A percentile compares a stretch with the other conserved stretches of the same genome.
These are phyloP conservation scores for Dyspetes luteomarginatus DNA, from an alignment of 2,888 invertebrate species.

Conservation along the genomic window DNA sequence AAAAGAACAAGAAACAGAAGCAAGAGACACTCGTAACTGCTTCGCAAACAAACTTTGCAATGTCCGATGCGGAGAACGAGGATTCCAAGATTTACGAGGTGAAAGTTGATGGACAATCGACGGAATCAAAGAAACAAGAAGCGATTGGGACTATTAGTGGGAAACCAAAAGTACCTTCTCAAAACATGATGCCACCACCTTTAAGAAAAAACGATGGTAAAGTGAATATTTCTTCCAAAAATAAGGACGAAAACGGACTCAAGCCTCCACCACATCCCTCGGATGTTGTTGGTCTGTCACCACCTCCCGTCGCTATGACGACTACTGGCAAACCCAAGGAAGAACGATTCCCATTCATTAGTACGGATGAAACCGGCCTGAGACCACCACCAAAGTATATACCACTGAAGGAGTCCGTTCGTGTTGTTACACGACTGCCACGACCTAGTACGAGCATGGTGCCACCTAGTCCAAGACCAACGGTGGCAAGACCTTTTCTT, in stretches of 20 bases:
- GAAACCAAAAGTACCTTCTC: conserved; percentile 74
- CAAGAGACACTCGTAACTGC: conserved; percentile 74
- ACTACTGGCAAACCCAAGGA: conserved; percentile 75
- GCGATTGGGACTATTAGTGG: conserved; percentile 41
- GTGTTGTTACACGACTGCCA: conserved; percentile 69
- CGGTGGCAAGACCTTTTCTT: conserved; percentile 77
- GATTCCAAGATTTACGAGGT: conserved; percentile 48
- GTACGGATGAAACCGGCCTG: conserved; percentile 73
- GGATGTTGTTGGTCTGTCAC: conserved; percentile 80
- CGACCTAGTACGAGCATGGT: conserved; percentile 76
- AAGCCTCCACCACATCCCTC: conserved; percentile 77
- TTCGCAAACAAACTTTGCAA: conserved; percentile 78
- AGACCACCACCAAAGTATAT: conserved; percentile 79
- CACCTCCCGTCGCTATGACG: conserved; percentile 79
- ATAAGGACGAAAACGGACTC: conserved; percentile 72
- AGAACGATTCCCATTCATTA: conserved; percentile 67
- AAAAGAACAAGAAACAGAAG: conserved; percentile 68
- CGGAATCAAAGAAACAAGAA: conserved; percentile 58
- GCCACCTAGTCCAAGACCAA: conserved; percentile 76
- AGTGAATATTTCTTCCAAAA: conserved; percentile 68
- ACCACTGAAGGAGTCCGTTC: conserved; percentile 76
- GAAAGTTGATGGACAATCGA: conserved; percentile 29
- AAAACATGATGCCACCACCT: conserved; percentile 80
- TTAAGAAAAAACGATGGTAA: conserved; percentile 59
- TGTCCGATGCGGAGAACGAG: conserved; percentile 64